These are phyloP conservation scores for Achroia grisella DNA, from an alignment of 1,140 invertebrate genomes.

Conservation along the genomic window DNA sequence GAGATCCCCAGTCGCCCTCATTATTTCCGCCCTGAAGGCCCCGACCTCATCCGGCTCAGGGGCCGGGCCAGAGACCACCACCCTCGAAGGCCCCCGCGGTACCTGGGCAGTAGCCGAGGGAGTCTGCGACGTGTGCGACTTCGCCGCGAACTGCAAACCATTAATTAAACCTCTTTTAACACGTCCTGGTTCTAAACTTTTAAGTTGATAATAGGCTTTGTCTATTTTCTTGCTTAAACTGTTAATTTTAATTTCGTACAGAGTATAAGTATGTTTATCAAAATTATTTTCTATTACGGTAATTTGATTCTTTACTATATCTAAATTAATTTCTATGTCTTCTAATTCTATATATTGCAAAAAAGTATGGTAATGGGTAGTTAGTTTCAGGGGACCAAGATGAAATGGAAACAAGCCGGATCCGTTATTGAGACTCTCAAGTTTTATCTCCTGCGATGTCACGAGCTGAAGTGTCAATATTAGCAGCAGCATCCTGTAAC, in stretches of 20 bases:
- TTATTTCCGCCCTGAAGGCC: too few species aligned
- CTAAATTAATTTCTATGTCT: not conserved
- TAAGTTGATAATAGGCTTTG: conserved; percentile 6
- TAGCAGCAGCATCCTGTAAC: conserved; percentile 12
- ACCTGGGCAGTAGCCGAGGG: too few species aligned
- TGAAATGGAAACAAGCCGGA: conserved; percentile 13
- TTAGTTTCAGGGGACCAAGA: conserved; percentile 6
- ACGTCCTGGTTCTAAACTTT: conserved; percentile 9
- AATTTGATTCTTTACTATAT: conserved; percentile 10
- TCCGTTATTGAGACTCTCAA: conserved; percentile 13
- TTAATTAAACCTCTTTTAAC: conserved; percentile 12
- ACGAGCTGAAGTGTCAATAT: conserved; percentile 3
- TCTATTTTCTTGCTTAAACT: conserved; percentile 10
- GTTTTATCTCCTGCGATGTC: conserved; percentile 9
- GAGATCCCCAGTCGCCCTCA: too few species aligned
- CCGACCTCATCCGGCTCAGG: too few species aligned
- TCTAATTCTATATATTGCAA: conserved; percentile 6
- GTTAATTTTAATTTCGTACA: conserved; percentile 14
- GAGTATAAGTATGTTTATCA: conserved; percentile 6
- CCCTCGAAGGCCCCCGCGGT: too few species aligned
- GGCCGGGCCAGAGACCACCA: too few species aligned
- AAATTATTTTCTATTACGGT: not conserved
- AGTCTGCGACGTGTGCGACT: too few species aligned
- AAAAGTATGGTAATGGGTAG: conserved; percentile 13
- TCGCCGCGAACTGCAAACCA: too few species aligned